A percentile compares a stretch with the other conserved stretches of the same genome.
Evolutionary conservation across 2,888 invertebrate species (phyloP).

Genomic region (Melikaiella ostensackeni): DNA sequence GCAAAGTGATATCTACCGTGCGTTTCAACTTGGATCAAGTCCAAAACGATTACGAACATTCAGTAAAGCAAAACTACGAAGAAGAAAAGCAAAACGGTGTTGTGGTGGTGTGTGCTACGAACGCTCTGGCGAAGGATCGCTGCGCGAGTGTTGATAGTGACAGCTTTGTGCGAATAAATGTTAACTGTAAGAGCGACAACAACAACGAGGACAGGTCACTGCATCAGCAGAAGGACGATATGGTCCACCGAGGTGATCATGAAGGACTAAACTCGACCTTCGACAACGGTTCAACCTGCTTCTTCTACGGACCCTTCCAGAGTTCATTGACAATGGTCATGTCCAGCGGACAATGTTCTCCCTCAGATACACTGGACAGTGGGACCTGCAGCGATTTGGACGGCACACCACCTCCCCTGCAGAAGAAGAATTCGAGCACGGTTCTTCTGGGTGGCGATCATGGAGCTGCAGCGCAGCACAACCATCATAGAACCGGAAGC

Average conservation of each 20-base stretch:
- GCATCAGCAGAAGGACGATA: conserved; percentile 57
- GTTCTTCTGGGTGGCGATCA: conserved; percentile 64
- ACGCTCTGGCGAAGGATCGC: conserved; percentile 58
- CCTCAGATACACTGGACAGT: conserved; percentile 89
- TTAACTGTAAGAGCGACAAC: conserved; percentile 74
- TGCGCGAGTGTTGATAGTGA: conserved; percentile 64
- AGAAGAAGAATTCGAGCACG: conserved; percentile 80
- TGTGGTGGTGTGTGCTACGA: conserved; percentile 62
- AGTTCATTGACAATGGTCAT: conserved; percentile 81
- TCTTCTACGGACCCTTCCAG: conserved; percentile 82
- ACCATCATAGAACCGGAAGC: conserved; percentile 80
- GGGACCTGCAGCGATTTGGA: conserved; percentile 92
- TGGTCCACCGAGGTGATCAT: conserved; percentile 75
- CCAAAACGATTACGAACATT: conserved; percentile 44
- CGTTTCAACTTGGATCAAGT: conserved; percentile 62
- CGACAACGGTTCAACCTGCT: conserved; percentile 78
- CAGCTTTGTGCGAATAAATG: conserved; percentile 82
- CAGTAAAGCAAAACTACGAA: conserved; percentile 48
- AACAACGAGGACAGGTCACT: conserved; percentile 53
- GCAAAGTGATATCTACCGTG: conserved; percentile 68
- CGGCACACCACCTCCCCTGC: conserved; percentile 84
- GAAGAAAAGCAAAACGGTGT: conserved; percentile 57
- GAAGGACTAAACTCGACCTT: conserved; percentile 64
- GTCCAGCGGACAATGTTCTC: conserved; percentile 90
- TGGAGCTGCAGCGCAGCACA: conserved; percentile 78